A percentile compares a stretch with the other conserved stretches of the same genome.
phyloP scores from a whole-genome alignment of 2,113 vertebrate species.

The Heterotilapia buettikoferi region DNA sequence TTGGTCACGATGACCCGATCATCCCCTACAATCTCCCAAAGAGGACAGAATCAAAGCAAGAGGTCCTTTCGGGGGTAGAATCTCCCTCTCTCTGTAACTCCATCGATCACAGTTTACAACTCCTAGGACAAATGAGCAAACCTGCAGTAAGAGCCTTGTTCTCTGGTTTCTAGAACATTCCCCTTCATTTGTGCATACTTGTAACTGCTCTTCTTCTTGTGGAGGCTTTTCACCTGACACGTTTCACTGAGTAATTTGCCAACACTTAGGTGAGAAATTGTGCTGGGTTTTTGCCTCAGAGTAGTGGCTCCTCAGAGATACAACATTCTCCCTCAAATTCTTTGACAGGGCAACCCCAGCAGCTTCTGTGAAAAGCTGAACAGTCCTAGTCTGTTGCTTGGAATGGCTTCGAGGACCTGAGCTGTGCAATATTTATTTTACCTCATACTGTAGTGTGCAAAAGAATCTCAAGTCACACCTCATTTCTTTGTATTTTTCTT shows the following conservation, averaged over 20 bases:
- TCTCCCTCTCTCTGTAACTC: background rate
- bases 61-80: background rate
- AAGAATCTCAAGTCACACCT: background rate
- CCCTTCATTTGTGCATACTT: background rate
- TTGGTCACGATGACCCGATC: background rate
- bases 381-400: background rate
- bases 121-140: background rate
- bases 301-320: constrained; percentile 11
- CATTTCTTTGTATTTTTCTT: background rate
- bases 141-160: background rate
- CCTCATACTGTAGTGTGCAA: background rate
- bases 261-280: background rate
- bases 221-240: background rate
- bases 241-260: background rate
- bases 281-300: background rate
- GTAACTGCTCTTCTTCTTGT: background rate
- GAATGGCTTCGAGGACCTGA: background rate
- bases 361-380: background rate
- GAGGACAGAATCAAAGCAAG: background rate
- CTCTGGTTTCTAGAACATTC: background rate
- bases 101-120: background rate
- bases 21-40: background rate
- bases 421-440: background rate
- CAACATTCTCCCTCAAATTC: background rate
- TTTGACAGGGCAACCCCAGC: background rate